Evolutionary conservation across 2,888 invertebrate species (phyloP).

Genomic region (Nysson spinosus): DNA sequence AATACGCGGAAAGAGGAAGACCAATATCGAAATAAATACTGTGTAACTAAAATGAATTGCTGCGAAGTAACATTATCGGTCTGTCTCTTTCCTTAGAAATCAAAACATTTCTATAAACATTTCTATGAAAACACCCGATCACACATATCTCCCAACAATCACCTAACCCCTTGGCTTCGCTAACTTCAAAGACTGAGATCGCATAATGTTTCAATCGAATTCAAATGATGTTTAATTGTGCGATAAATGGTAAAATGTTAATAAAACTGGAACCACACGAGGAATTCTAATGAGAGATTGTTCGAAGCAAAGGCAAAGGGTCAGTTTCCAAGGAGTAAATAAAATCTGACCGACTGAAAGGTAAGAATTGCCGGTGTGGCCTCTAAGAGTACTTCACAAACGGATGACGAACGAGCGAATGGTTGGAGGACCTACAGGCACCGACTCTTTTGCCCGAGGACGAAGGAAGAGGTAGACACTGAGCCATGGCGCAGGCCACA

Average conservation of each 20-base stretch:
- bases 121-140: too few species aligned
- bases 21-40: too few species aligned
- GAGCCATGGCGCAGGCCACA: slow-evolving; percentile 31
- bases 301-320: slow-evolving; percentile 3
- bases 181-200: too few species aligned
- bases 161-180: neutral
- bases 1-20: too few species aligned
- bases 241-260: neutral
- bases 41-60: too few species aligned
- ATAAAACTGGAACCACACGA: neutral
- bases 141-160: too few species aligned
- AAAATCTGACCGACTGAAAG: slow-evolving; percentile 30
- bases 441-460: slow-evolving; percentile 52
- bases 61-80: too few species aligned
- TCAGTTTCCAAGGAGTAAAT: slow-evolving; percentile 7
- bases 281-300: neutral
- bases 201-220: neutral
- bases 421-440: slow-evolving; percentile 52
- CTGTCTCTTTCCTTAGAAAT: too few species aligned
- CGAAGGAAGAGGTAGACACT: slow-evolving; percentile 51
- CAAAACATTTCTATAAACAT: too few species aligned
- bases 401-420: slow-evolving; percentile 70
- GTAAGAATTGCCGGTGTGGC: slow-evolving; percentile 30
- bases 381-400: slow-evolving; percentile 60
- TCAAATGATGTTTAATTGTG: neutral